Conservation (phyloP, 2,797 vertebrate genomes). For the Peromyscus nudipes region DNA sequence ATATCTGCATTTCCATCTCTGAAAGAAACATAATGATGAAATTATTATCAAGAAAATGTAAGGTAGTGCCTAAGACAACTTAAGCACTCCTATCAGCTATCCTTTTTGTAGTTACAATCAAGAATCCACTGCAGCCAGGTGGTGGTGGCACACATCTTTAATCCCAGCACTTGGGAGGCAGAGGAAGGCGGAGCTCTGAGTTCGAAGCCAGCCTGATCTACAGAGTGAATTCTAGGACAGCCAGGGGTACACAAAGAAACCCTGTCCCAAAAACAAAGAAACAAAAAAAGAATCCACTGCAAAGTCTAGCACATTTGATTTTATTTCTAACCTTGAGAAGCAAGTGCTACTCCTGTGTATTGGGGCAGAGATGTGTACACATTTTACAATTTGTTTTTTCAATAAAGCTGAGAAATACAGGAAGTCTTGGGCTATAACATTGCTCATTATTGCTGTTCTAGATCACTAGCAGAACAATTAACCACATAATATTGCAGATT, state of each 20-base stretch:
- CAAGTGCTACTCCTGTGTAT: not conserved
- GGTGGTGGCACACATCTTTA: not conserved
- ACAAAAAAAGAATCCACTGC: not conserved
- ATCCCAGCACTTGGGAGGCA: not conserved
- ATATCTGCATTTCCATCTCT: conserved; percentile 18
- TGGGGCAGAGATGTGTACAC: not conserved
- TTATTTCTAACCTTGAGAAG: conserved; percentile 55
- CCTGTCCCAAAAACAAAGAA: not conserved
- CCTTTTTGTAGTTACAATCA: conserved; percentile 16
- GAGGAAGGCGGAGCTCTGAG: not conserved
- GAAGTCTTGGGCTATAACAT: not conserved
- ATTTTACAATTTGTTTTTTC: not conserved
- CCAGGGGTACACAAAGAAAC: not conserved
- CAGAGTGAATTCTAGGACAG: not conserved
- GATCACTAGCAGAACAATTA: not conserved
- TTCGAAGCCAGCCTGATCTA: not conserved
- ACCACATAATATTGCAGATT: conserved; percentile 41
- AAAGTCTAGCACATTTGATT: conserved; percentile 43
- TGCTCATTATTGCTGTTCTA: not conserved
- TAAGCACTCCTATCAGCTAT: conserved; percentile 15
- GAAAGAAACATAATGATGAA: conserved; percentile 39
- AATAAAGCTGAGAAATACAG: not conserved
- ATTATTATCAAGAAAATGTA: conserved; percentile 14
- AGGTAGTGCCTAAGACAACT: not conserved
- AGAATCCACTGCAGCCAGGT: not conserved